These are phyloP conservation scores for Zeuzera pyrina DNA, from an alignment of 2,888 invertebrate species.

Conservation along the genomic window DNA sequence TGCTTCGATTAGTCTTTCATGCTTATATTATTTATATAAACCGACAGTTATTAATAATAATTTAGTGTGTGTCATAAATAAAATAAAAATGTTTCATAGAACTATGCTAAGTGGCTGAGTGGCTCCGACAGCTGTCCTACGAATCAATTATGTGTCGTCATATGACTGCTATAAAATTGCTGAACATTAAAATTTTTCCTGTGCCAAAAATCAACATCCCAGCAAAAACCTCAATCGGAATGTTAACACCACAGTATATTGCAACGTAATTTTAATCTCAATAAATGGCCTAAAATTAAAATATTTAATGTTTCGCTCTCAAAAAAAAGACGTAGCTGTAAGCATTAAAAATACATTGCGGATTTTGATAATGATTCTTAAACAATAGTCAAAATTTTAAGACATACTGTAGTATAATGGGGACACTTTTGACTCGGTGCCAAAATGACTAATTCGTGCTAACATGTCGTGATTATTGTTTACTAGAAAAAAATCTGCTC, in stretches of 20 bases:
- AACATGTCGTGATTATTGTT: conserved; percentile 44
- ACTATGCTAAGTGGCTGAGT: conserved; percentile 38
- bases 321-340: conserved; percentile 35
- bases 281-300: conserved; percentile 60
- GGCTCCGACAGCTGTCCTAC: conserved; percentile 53
- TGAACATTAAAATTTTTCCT: conserved; percentile 49
- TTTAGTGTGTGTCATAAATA: conserved; percentile 1
- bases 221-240: conserved; percentile 37
- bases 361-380: conserved; percentile 40
- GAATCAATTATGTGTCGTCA: conserved; percentile 59
- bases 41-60: no score
- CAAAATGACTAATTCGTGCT: conserved; percentile 61
- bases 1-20: no score
- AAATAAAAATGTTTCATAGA: conserved; percentile 24
- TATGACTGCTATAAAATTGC: conserved; percentile 59
- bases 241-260: conserved; percentile 67
- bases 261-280: conserved; percentile 56
- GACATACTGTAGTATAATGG: conserved; percentile 51
- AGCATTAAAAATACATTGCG: conserved; percentile 17
- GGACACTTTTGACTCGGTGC: conserved; percentile 53
- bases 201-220: conserved; percentile 66
- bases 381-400: conserved; percentile 53
- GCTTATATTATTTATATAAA: no score
- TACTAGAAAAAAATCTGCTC: conserved; percentile 46
- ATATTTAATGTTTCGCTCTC: conserved; percentile 45